Percentiles rank a stretch among this genome's conserved stretches.
These are phyloP conservation scores for Peucedramus taeniatus DNA, from an alignment of 2,113 vertebrate species.

Conservation along the genomic window DNA sequence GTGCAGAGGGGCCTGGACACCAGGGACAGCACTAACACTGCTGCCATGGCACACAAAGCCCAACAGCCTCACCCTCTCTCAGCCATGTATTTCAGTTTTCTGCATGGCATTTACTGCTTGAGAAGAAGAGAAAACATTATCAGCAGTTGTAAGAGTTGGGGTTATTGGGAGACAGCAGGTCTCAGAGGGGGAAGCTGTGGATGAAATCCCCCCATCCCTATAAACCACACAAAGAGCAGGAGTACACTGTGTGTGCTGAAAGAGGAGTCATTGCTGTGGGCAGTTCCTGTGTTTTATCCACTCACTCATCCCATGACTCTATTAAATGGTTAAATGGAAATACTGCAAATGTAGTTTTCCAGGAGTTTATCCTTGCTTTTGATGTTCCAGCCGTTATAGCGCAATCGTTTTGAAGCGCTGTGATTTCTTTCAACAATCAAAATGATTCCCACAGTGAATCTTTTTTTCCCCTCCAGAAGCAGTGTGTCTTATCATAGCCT, in stretches of 20 bases:
- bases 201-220: neutral
- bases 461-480: neutral
- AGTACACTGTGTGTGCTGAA: accelerated
- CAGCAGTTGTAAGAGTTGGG: accelerated
- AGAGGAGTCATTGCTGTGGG: neutral
- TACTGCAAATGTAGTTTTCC: neutral
- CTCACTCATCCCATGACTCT: neutral
- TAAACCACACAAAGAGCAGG: accelerated
- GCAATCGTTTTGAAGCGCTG: neutral
- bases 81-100: accelerated
- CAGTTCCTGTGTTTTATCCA: neutral
- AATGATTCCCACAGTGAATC: neutral
- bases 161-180: neutral
- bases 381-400: neutral
- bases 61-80: neutral
- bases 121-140: neutral
- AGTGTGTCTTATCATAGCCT: neutral
- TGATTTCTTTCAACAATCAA: slow-evolving; percentile 14
- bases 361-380: neutral
- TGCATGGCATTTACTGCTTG: neutral
- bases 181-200: neutral
- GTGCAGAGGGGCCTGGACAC: neutral
- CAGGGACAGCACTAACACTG: neutral
- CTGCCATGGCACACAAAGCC: neutral
- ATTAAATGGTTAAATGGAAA: neutral